Base-by-base conservation (phyloP, 2,113 vertebrate genomes). In the Phyllostomus discolor region DNA sequence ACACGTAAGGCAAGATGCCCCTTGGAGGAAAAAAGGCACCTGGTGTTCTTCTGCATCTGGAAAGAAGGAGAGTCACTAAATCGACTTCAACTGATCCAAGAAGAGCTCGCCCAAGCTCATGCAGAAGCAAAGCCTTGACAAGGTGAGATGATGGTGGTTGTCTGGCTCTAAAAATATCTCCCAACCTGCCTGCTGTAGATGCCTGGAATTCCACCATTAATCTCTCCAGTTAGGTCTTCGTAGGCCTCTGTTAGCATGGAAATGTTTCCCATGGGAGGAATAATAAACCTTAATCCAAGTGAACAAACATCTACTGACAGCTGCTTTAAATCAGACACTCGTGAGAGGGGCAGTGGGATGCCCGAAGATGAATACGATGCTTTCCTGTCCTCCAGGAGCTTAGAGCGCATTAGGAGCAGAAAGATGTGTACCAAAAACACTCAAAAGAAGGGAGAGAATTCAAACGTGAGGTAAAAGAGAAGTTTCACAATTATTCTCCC, bases 251-350 rank as follows among this genome's bases (percentile, higher is more conserved):
- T 96, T 95, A 97, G 89, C 95, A 95, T 91, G 75, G 52, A 93
- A 96, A 97, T 94, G 91, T 38, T 91, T 93, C 95, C 94, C 96
- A 67, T 72, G 96, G 93, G 96, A 94, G 50, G 79, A 95, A 94
- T 83, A 95, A 97, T 93, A 96, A 96, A 95, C 91, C 78, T 82
- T 93, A 91, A 94, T 95, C 87, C 89, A 85, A 97, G 91, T 82
- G 95, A 95, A 95, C 91, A 95, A 96, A 94, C 91, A 97, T 96
- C 91, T 86, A 94, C 93, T 91, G 73, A 96, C 90, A 93, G 67
- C 91, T 93, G 88, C 87, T 94, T 94, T 70, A 90, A 95, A 92
- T 28, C 81, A 93, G 72, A 66, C 59, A 67, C 69, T 88, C 41
- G 50, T 38, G 72, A 84, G 72, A 84, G 46, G n/a, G 76, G 22